These are phyloP conservation scores for Pyrocephalus nanus DNA, from an alignment of 2,797 vertebrate genomes.

Conservation along the genomic window DNA sequence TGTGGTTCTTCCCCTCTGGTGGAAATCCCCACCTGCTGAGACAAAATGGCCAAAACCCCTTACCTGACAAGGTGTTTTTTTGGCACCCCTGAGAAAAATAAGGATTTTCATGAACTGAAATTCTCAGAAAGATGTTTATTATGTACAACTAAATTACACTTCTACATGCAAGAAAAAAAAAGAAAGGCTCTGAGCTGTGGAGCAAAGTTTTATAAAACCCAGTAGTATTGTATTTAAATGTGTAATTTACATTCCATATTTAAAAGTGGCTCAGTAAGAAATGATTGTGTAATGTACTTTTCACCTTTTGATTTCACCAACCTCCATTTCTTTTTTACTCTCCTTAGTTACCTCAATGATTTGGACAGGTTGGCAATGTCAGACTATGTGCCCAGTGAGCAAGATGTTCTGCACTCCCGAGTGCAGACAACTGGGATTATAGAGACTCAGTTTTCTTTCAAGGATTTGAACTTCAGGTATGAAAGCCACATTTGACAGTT, in stretches of 20 bases:
- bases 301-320: not conserved
- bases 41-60: not conserved
- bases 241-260: not conserved
- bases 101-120: not conserved
- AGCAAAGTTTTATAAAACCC: not conserved
- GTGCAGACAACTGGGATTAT: constrained; percentile 81
- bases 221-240: not conserved
- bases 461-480: constrained; percentile 80
- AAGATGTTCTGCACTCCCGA: constrained; percentile 75
- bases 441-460: constrained; percentile 80
- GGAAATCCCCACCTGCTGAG: not conserved
- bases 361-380: constrained; percentile 72
- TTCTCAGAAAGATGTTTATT: not conserved
- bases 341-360: constrained; percentile 74
- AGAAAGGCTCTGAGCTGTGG: not conserved
- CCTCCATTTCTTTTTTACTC: not conserved
- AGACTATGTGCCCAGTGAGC: constrained; percentile 74
- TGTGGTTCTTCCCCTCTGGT: not conserved
- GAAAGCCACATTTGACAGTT: not conserved
- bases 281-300: not conserved
- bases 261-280: not conserved
- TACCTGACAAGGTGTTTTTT: not conserved
- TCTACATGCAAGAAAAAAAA: not conserved
- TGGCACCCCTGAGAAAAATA: not conserved
- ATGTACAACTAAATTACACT: not conserved